Percentiles rank a stretch among this genome's conserved stretches.
Conservation (phyloP, 2,113 vertebrate species). For the Rousettus leschenaultii region DNA sequence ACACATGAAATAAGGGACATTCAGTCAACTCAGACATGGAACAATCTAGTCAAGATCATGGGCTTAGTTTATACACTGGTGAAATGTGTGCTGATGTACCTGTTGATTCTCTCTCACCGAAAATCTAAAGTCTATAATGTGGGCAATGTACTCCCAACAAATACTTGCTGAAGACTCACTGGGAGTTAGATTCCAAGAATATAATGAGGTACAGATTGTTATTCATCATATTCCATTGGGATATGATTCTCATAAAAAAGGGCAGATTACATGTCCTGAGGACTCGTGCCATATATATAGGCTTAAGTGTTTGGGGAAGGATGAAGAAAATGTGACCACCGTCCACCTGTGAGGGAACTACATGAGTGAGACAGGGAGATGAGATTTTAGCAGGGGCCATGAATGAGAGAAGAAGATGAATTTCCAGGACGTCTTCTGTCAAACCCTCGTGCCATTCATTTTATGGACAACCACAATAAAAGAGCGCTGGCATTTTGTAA, state of each 20-base stretch:
- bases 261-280: background rate
- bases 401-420: background rate
- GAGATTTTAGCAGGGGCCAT: background rate
- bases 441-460: background rate
- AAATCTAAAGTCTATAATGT: background rate
- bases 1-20: background rate
- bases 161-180: background rate
- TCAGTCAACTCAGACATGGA: background rate
- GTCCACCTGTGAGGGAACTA: background rate
- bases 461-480: background rate
- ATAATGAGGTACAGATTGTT: background rate
- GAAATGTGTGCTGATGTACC: background rate
- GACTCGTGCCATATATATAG: background rate
- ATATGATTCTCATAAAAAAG: background rate
- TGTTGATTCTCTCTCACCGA: background rate
- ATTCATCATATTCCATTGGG: background rate
- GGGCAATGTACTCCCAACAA: background rate
- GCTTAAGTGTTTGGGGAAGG: background rate
- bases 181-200: background rate
- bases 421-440: background rate
- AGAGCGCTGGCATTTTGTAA: background rate
- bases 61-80: background rate
- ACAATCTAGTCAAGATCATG: background rate
- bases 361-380: background rate
- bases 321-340: background rate